These are phyloP conservation scores for Serilophus lunatus DNA, from an alignment of 2,113 vertebrate species.

Conservation along the genomic window DNA sequence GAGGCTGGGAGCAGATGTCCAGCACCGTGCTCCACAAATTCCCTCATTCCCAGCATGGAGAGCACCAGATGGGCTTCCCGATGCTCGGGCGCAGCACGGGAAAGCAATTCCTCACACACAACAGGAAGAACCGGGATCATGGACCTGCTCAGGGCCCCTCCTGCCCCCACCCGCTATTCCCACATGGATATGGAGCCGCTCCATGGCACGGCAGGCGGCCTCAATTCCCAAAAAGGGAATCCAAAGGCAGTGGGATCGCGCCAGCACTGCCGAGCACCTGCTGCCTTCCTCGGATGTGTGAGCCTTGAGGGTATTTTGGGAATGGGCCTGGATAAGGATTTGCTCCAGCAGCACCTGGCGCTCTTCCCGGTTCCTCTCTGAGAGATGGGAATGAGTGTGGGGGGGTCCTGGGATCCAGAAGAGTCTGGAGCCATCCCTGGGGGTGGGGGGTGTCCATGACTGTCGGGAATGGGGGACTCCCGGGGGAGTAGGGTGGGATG, in stretches of 20 bases:
- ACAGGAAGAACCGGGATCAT: background rate
- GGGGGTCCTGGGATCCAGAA: background rate
- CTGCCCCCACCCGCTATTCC: background rate
- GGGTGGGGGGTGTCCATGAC: background rate
- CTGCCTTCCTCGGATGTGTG: background rate
- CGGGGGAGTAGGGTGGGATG: background rate
- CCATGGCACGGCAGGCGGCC: accelerated
- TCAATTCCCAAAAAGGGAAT: background rate
- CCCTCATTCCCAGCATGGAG: background rate
- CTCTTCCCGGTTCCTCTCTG: accelerated
- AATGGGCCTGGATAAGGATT: background rate
- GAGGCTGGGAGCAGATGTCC: constrained; percentile 6
- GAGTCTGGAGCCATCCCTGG: background rate
- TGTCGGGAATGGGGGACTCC: accelerated
- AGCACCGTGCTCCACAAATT: background rate
- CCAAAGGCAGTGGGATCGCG: background rate
- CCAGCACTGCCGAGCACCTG: background rate
- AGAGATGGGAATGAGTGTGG: background rate
- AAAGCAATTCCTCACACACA: background rate
- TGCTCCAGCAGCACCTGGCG: accelerated
- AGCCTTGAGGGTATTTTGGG: background rate
- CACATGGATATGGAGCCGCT: background rate
- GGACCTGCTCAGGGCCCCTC: background rate
- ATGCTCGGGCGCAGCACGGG: background rate
- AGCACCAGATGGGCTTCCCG: background rate